phyloP scores from a whole-genome alignment of 2,888 invertebrate genomes.

The Cryptus viduatorius region DNA sequence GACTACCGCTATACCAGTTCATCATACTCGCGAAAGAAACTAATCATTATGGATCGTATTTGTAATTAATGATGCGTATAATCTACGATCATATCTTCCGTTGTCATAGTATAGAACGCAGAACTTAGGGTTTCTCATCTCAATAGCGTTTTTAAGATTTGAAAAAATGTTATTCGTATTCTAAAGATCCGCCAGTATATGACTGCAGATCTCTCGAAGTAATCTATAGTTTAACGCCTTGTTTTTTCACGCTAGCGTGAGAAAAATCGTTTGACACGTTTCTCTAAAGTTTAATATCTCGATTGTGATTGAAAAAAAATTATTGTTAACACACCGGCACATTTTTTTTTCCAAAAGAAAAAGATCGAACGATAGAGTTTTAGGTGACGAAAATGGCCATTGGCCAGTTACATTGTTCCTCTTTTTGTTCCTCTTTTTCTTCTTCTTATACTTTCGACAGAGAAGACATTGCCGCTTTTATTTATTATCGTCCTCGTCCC shows the following conservation, averaged over 20 bases:
- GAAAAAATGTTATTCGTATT: neutral
- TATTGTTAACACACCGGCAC: neutral
- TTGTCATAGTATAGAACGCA: constrained; percentile 7
- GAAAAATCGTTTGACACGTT: neutral
- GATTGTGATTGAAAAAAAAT: neutral
- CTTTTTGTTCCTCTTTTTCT: constrained; percentile 21
- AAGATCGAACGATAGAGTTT: constrained; percentile 25
- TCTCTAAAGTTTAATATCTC: neutral
- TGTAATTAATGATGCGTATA: constrained; percentile 75
- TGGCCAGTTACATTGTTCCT: constrained; percentile 38
- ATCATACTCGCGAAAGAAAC: constrained; percentile 68
- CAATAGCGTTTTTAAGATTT: neutral
- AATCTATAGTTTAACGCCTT: neutral
- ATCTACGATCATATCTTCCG: constrained; percentile 64
- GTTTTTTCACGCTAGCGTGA: neutral
- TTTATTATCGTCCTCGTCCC: constrained; percentile 51
- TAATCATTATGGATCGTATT: constrained; percentile 73
- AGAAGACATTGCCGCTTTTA: constrained; percentile 53
- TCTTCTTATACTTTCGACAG: constrained; percentile 36
- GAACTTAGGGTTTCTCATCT: constrained; percentile 1
- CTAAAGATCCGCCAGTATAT: neutral
- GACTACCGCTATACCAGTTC: constrained; percentile 25
- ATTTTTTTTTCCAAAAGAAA: neutral
- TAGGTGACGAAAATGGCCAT: constrained; percentile 63
- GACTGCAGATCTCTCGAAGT: neutral